Evolutionary conservation across 2,113 vertebrate species (phyloP).

Genomic region (Austrofundulus limnaeus): DNA sequence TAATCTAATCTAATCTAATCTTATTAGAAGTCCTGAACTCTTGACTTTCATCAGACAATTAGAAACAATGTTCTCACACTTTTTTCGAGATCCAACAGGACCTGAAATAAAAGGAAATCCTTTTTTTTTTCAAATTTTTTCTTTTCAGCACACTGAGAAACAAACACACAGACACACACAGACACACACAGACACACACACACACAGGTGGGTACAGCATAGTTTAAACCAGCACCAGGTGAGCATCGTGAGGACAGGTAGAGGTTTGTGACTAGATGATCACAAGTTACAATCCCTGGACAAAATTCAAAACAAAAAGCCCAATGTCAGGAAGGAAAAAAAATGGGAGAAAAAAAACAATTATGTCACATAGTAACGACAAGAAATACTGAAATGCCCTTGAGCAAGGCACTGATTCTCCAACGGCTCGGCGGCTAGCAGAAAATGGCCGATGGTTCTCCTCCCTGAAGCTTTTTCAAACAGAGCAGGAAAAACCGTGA

Average conservation of each 20-base stretch:
- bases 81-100: constrained; percentile 5
- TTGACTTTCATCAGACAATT: not conserved
- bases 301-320: constrained; percentile 17
- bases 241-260: constrained; percentile 45
- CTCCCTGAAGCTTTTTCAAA: constrained; percentile 4
- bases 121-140: constrained; percentile 27
- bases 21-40: not conserved
- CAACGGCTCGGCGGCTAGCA: constrained; percentile 20
- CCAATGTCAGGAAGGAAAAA: constrained; percentile 28
- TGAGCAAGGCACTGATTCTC: constrained; percentile 72
- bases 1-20: constrained; percentile 12
- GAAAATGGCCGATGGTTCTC: constrained; percentile 38
- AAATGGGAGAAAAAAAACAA: constrained; percentile 26
- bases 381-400: constrained; percentile 54
- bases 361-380: constrained; percentile 32
- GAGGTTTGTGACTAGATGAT: constrained; percentile 55
- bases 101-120: not conserved
- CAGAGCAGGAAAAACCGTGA: constrained; percentile 9
- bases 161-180: too few relatives aligned
- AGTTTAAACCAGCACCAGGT: constrained; percentile 70
- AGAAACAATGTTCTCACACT: not conserved
- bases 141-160: constrained; percentile 30
- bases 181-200: not conserved
- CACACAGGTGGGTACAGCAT: constrained; percentile 46
- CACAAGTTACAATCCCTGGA: constrained; percentile 55